Evolutionary conservation across 2,888 invertebrate genomes (phyloP).

Genomic region (Ornithoptera priamus): DNA sequence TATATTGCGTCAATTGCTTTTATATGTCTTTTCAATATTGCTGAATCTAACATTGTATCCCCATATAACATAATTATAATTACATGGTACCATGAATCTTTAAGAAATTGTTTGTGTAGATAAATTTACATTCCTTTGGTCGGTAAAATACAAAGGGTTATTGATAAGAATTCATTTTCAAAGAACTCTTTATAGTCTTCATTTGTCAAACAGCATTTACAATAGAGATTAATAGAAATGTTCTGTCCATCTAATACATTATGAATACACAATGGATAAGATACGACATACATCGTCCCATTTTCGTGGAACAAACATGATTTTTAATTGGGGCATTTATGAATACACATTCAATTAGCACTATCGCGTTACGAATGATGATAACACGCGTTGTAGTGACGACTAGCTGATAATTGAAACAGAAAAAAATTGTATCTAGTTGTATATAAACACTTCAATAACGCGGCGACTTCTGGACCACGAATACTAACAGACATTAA

Average conservation of each 20-base stretch:
- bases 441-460: no score
- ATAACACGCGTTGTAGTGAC: not conserved
- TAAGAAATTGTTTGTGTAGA: not conserved
- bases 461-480: no score
- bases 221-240: not conserved
- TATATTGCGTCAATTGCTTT: no score
- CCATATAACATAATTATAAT: not conserved
- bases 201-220: not conserved
- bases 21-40: no score
- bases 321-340: slow-evolving; percentile 5
- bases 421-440: no score
- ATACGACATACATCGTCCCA: not conserved
- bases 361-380: not conserved
- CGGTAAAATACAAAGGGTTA: slow-evolving; percentile 1
- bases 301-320: not conserved
- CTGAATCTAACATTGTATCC: no score
- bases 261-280: slow-evolving; percentile 1
- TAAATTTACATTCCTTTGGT: not conserved
- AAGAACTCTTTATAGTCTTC: not conserved
- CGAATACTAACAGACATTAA: no score
- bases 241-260: not conserved
- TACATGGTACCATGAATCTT: not conserved
- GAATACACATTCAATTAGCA: slow-evolving; percentile 9
- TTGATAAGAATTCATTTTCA: not conserved
- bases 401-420: not conserved